phyloP scores from a whole-genome alignment of 2,113 vertebrate genomes.

The Calyptomena viridis region DNA sequence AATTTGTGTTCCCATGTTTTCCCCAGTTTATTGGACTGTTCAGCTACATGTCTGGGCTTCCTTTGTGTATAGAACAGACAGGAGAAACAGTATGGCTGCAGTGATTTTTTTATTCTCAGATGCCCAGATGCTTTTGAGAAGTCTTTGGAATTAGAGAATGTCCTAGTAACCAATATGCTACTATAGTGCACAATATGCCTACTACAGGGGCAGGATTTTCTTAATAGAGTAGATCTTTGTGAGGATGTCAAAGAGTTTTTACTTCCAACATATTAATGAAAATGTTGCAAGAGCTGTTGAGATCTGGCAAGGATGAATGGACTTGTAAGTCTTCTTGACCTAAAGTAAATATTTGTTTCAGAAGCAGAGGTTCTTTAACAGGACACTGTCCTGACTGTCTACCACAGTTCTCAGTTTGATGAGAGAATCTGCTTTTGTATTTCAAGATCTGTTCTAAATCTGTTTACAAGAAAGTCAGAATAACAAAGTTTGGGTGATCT shows the following conservation, averaged over 20 bases:
- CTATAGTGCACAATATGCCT: rapidly evolving
- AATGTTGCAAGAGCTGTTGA: slow-evolving; percentile 72
- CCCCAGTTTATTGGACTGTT: neutral
- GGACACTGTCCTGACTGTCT: neutral
- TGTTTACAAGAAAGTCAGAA: neutral
- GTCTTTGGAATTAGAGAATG: neutral
- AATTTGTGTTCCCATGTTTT: neutral
- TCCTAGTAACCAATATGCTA: rapidly evolving
- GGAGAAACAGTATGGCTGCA: neutral
- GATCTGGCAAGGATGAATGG: slow-evolving; percentile 29
- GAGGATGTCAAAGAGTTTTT: slow-evolving; percentile 73
- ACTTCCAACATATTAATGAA: slow-evolving; percentile 71
- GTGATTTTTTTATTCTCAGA: neutral
- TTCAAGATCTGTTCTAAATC: neutral
- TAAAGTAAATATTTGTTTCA: neutral
- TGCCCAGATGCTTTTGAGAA: neutral
- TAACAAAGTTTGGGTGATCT: neutral
- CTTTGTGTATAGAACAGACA: neutral
- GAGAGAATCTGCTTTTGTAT: neutral
- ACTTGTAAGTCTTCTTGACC: neutral
- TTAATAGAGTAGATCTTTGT: slow-evolving; percentile 32
- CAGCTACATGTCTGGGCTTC: neutral
- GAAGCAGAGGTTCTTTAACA: neutral
- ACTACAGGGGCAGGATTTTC: neutral
- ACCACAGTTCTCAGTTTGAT: too few relatives aligned